These are phyloP conservation scores for Artibeus lituratus DNA, from an alignment of 2,797 vertebrate genomes.

Conservation along the genomic window DNA sequence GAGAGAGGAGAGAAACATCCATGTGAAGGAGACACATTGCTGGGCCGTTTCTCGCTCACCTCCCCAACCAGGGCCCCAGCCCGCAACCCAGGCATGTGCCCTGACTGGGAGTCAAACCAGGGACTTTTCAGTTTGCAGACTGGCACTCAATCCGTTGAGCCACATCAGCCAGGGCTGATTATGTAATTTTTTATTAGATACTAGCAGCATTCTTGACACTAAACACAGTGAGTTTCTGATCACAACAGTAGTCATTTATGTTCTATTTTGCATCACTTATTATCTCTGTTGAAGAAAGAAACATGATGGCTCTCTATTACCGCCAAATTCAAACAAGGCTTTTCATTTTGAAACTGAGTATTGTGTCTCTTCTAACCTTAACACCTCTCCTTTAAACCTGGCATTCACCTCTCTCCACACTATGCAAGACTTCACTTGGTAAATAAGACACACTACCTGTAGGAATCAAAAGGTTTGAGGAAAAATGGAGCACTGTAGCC, in stretches of 20 bases:
- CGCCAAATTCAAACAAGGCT: constrained; percentile 24
- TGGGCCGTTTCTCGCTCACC: not conserved
- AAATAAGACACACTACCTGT: fast-evolving
- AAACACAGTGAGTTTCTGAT: constrained; percentile 56
- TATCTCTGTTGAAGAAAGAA: constrained; percentile 50
- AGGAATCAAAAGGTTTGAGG: not conserved
- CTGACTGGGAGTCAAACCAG: not conserved
- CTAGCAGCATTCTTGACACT: constrained; percentile 45
- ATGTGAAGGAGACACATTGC: not conserved
- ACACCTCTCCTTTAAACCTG: not conserved
- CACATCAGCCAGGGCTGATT: not conserved
- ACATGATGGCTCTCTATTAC: constrained; percentile 51
- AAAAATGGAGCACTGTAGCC: not conserved
- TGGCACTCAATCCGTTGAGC: too few species aligned
- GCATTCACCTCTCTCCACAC: not conserved
- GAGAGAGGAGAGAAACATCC: not conserved
- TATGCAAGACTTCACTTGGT: not conserved
- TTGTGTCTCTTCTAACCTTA: not conserved
- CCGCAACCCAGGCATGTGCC: too few species aligned
- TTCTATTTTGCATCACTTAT: constrained; percentile 57
- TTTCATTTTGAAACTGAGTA: constrained; percentile 28
- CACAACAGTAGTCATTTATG: constrained; percentile 58
- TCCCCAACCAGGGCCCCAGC: not conserved
- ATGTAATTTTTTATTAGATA: constrained; percentile 19
- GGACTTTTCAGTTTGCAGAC: too few species aligned